phyloP scores from a whole-genome alignment of 2,113 vertebrate species.

The Chionomys nivalis region DNA sequence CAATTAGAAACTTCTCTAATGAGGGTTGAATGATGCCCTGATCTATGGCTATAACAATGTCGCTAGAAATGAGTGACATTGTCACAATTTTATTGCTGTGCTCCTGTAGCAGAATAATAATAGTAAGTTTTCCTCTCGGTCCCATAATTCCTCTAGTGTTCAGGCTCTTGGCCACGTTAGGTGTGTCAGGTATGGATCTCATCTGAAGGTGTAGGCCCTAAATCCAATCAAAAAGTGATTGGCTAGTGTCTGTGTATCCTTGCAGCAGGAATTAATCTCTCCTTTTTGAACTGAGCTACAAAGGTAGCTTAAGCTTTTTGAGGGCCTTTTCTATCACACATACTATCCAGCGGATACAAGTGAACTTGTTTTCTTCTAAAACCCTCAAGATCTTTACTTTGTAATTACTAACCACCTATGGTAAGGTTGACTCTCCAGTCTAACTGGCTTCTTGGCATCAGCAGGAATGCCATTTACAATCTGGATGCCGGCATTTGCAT shows the following conservation, averaged over 20 bases:
- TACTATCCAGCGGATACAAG: background rate
- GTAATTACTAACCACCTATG: background rate
- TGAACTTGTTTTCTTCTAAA: slow-evolving; percentile 7
- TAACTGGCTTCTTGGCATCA: slow-evolving; percentile 54
- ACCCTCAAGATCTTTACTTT: slow-evolving; percentile 29
- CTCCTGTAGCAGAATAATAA: background rate
- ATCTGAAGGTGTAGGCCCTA: background rate
- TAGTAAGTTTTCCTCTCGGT: background rate
- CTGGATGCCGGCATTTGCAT: slow-evolving; percentile 76
- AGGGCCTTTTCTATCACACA: background rate
- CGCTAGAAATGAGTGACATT: background rate
- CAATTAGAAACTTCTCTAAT: background rate
- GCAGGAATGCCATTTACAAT: slow-evolving; percentile 48
- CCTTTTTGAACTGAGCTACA: background rate
- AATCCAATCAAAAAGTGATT: background rate
- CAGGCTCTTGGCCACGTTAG: background rate
- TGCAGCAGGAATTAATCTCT: slow-evolving; percentile 5
- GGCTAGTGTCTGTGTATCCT: background rate
- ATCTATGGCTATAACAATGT: background rate
- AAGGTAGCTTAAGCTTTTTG: background rate
- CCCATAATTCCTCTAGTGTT: background rate
- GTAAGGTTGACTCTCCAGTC: slow-evolving; percentile 27
- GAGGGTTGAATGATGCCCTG: background rate
- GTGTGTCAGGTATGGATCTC: background rate
- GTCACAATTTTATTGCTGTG: background rate